Evolutionary conservation across 2,888 invertebrate genomes (phyloP).

Genomic region (Acleris holmiana): DNA sequence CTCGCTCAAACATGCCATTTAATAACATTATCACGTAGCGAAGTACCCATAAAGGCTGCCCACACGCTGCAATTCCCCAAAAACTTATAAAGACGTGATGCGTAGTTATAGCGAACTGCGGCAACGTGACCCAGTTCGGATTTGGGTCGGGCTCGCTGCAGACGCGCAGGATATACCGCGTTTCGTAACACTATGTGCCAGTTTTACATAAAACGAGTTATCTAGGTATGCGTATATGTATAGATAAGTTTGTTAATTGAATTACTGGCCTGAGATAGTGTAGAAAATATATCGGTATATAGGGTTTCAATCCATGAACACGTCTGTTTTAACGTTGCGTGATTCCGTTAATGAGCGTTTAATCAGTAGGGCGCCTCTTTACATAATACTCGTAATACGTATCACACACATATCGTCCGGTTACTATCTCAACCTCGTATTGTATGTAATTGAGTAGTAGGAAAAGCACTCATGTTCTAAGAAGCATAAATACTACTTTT

Average conservation of each 20-base stretch:
- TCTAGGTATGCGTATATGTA: neutral
- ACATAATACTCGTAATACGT: too few relatives aligned
- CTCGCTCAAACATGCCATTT: conserved; percentile 12
- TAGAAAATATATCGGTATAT: too few relatives aligned
- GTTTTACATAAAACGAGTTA: conserved; percentile 28
- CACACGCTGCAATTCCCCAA: neutral
- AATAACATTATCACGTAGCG: neutral
- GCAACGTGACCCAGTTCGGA: conserved; percentile 27
- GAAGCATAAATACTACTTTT: too few relatives aligned
- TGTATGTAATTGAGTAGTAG: too few relatives aligned
- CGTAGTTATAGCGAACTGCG: conserved; percentile 27
- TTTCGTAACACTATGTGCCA: conserved; percentile 32
- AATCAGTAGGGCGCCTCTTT: too few relatives aligned
- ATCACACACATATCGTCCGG: too few relatives aligned
- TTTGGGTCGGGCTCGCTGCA: conserved; percentile 33
- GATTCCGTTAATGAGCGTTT: too few relatives aligned
- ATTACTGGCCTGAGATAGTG: too few relatives aligned
- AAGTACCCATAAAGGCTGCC: neutral
- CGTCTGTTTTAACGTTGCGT: too few relatives aligned
- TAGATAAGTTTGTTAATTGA: neutral
- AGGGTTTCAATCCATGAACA: too few relatives aligned
- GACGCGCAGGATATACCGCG: conserved; percentile 29
- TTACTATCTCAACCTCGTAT: too few relatives aligned
- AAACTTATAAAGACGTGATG: conserved; percentile 7
- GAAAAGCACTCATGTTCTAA: too few relatives aligned